Base-by-base conservation (phyloP, 1,140 invertebrate species). In the Drosophila subpulchrella region DNA sequence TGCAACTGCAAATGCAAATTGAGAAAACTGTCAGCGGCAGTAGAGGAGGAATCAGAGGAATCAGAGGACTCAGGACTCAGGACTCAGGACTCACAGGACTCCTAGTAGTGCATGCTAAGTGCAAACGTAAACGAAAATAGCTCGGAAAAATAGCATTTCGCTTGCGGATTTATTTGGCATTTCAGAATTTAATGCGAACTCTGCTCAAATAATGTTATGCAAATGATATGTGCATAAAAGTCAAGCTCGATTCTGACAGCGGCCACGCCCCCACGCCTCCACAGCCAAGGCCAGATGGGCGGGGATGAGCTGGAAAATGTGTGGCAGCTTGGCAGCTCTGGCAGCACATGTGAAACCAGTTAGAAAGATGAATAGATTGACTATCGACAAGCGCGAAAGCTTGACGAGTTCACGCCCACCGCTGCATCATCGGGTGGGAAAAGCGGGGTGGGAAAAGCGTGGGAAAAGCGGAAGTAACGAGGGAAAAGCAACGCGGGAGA, bases 171-270 rank as follows among this genome's bases (percentile, higher is more conserved):
- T 88, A 83, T 83, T 78, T 80, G 65, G 84, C 81, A 88, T 88
- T 79, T 83, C 55, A 79, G 75, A 88, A 88, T 83, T 88, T 86
- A 86, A 86, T 88, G 79, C 79, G 34, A 42, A 15, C 36, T 58
- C 56, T 70, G 63, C 44, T 56, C 72, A 90, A 90, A 91, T 91
- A 91, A 91, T 91, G 82, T 88, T 88, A 91, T 91, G 88, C 88
- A 91, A 91, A 91, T 91, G 88, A 91, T 91, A 91, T 91, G 88
- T 91, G 88, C 88, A 91, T 91, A 81, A 91, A 81, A 91, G 88
- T 91, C 85, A 90, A 83, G 78, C 84, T 56, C 70, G 79, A 80
- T 76, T 62, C 62, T 59, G 61, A 56, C 70, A 67, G 59, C 61
- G 53, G 38, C 74, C 36, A 56, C 53, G 48, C 55, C 56, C 51